Percentiles rank a stretch among this genome's conserved stretches.
phyloP scores from a whole-genome alignment of 2,113 vertebrate species.

The Indicator maculatus region DNA sequence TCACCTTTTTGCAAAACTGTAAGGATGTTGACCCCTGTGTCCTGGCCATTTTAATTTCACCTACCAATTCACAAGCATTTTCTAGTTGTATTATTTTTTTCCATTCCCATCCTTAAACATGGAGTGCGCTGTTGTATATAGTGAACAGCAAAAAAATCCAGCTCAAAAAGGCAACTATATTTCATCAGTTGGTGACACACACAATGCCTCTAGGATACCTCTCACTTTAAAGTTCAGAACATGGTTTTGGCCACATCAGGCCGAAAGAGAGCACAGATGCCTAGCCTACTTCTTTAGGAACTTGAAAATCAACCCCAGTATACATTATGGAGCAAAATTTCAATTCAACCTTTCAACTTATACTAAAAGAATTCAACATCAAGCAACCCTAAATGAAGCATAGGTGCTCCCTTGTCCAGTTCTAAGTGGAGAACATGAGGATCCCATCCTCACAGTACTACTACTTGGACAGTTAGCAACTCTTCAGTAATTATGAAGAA shows the following conservation, averaged over 20 bases:
- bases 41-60: constrained; percentile 46
- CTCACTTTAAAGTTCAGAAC: neutral
- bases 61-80: constrained; percentile 1
- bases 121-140: neutral
- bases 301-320: neutral
- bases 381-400: neutral
- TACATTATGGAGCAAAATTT: neutral
- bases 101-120: constrained; percentile 23
- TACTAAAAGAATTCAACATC: neutral
- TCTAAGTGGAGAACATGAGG: neutral
- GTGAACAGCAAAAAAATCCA: neutral
- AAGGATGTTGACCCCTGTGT: constrained; percentile 63
- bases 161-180: neutral
- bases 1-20: constrained; percentile 16
- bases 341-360: neutral
- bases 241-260: neutral
- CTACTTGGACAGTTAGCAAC: neutral
- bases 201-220: neutral
- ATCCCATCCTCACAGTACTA: neutral
- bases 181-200: neutral
- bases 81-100: constrained; percentile 28
- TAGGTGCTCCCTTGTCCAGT: neutral
- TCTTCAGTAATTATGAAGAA: neutral
- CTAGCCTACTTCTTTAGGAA: neutral
- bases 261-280: neutral